Evolutionary conservation across 2,797 vertebrate genomes (phyloP).

Genomic region (Uromys caudimaculatus): DNA sequence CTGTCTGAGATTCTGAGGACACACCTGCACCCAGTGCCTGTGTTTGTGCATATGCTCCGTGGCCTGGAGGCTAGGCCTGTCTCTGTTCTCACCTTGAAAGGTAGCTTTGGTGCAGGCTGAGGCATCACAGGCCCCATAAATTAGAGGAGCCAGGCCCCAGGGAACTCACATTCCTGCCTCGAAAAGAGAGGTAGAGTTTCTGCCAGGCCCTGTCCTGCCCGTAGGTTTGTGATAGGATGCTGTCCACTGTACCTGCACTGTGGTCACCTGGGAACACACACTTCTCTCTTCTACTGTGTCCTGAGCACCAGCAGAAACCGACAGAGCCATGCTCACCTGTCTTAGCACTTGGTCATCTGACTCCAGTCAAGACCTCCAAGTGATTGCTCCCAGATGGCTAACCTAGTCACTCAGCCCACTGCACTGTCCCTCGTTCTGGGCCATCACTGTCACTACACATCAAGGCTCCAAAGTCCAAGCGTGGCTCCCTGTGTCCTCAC

Average conservation of each 20-base stretch:
- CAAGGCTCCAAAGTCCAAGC: background rate
- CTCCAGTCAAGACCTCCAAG: background rate
- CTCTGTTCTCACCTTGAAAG: constrained; percentile 18
- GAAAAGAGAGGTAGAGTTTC: background rate
- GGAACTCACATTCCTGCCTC: constrained; percentile 24
- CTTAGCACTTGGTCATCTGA: background rate
- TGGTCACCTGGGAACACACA: background rate
- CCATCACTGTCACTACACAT: background rate
- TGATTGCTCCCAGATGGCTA: background rate
- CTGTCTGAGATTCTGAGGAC: background rate
- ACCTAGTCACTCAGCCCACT: background rate
- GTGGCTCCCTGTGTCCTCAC: background rate
- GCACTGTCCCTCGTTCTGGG: background rate
- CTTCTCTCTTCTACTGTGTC: background rate
- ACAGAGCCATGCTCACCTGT: background rate
- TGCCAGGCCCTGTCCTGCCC: background rate
- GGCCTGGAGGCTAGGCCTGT: background rate
- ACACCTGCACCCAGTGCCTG: background rate
- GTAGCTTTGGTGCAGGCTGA: constrained; percentile 32
- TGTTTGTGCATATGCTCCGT: background rate
- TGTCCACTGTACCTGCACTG: background rate
- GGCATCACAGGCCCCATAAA: background rate
- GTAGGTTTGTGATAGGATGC: background rate
- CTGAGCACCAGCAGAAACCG: background rate
- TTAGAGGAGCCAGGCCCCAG: background rate